A percentile compares a stretch with the other conserved stretches of the same genome.
Evolutionary conservation across 1,140 invertebrate species (phyloP).

Genomic region (Asobara japonica): DNA sequence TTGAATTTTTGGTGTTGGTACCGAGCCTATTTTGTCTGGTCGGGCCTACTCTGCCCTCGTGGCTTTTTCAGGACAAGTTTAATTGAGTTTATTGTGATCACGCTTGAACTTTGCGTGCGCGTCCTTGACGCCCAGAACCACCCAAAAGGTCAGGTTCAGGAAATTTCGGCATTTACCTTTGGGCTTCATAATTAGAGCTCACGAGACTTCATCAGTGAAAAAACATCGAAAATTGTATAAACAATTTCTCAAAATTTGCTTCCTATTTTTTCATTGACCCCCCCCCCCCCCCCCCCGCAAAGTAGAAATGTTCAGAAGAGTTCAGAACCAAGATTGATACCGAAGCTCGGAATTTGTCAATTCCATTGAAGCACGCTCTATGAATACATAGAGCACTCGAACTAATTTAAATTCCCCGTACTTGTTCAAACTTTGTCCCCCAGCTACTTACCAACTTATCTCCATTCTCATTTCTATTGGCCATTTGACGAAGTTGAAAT

Average conservation of each 20-base stretch:
- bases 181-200: neutral
- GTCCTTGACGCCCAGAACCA: neutral
- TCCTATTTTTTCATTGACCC: neutral
- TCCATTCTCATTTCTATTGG: neutral
- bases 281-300: too few relatives aligned
- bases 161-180: neutral
- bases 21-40: neutral
- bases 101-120: slow-evolving; percentile 21
- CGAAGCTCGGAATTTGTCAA: too few relatives aligned
- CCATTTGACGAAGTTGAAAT: neutral
- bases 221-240: too few relatives aligned
- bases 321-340: too few relatives aligned
- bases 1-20: too few relatives aligned
- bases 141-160: slow-evolving; percentile 18
- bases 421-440: neutral
- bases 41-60: neutral
- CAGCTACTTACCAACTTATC: neutral
- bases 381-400: neutral
- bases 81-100: neutral
- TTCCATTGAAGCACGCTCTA: neutral
- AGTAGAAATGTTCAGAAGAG: too few relatives aligned
- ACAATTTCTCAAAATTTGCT: neutral
- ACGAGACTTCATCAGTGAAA: too few relatives aligned
- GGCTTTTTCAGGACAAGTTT: neutral
- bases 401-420: neutral